These are phyloP conservation scores for Parambassis ranga DNA, from an alignment of 2,797 vertebrate species.

Conservation along the genomic window DNA sequence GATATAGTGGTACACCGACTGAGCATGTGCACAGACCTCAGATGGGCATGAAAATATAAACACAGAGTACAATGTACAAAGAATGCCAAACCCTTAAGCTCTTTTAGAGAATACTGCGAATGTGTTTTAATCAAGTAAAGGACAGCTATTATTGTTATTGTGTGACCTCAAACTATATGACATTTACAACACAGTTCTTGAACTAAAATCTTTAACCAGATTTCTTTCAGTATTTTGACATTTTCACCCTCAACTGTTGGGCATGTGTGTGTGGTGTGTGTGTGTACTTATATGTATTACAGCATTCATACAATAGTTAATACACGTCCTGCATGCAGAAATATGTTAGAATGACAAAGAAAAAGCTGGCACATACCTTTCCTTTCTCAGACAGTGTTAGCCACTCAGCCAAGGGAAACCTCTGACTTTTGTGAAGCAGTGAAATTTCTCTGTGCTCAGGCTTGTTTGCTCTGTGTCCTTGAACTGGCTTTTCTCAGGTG, in stretches of 20 bases:
- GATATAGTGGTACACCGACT: slow-evolving; percentile 73
- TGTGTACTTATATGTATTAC: too few relatives aligned
- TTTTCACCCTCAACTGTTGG: not conserved
- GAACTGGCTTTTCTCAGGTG: slow-evolving; percentile 65
- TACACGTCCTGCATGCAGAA: not conserved
- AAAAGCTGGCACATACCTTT: slow-evolving; percentile 33
- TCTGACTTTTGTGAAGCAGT: slow-evolving; percentile 32
- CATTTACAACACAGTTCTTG: too few relatives aligned
- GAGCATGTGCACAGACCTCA: slow-evolving; percentile 54
- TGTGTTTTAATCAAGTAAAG: not conserved
- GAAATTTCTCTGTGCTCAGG: slow-evolving; percentile 30
- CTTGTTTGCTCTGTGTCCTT: slow-evolving; percentile 67
- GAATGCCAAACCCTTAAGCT: not conserved
- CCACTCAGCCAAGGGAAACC: not conserved
- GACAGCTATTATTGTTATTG: not conserved
- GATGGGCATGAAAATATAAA: slow-evolving; percentile 73
- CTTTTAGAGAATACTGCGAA: not conserved
- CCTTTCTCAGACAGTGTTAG: slow-evolving; percentile 40
- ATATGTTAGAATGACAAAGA: not conserved
- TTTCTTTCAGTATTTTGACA: not conserved
- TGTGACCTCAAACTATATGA: too few relatives aligned
- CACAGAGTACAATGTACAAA: slow-evolving; percentile 49
- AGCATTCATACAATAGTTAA: too few relatives aligned
- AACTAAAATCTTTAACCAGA: not conserved
- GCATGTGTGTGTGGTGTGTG: too few relatives aligned